phyloP scores from a whole-genome alignment of 2,113 vertebrate genomes.

The Piaya cayana region DNA sequence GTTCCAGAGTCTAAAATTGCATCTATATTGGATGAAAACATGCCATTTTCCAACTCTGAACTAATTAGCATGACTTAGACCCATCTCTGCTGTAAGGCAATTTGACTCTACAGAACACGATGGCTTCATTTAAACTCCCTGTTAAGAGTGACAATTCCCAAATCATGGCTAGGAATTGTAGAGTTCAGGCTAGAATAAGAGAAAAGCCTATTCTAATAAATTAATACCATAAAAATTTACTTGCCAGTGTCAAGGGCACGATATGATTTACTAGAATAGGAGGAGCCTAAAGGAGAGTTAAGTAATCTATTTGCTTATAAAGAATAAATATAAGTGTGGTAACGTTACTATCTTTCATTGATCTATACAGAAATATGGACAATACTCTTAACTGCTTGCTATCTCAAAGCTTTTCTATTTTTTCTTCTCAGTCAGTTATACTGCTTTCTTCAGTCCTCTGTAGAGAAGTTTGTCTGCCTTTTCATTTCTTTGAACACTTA shows the following conservation, averaged over 20 bases:
- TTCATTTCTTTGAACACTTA: background rate
- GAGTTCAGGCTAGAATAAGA: background rate
- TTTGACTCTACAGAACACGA: fast-evolving
- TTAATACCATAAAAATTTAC: background rate
- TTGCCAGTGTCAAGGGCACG: background rate
- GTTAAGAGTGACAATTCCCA: background rate
- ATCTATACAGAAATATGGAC: background rate
- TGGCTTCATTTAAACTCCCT: background rate
- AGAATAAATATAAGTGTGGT: background rate
- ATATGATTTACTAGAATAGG: background rate
- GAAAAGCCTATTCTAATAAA: background rate
- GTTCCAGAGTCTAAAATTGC: background rate
- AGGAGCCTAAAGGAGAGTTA: background rate
- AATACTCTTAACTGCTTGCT: background rate
- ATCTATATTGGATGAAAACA: background rate
- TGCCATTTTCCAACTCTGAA: background rate
- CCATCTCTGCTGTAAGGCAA: background rate
- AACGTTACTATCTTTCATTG: background rate
- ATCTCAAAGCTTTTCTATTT: background rate
- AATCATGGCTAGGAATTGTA: background rate
- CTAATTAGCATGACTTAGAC: background rate
- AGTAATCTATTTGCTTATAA: background rate
- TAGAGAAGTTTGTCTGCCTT: background rate
- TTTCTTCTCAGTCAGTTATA: background rate
- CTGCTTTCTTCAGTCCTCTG: background rate